Evolutionary conservation across 2,888 invertebrate genomes (phyloP).

Genomic region (Spodoptera exigua): DNA sequence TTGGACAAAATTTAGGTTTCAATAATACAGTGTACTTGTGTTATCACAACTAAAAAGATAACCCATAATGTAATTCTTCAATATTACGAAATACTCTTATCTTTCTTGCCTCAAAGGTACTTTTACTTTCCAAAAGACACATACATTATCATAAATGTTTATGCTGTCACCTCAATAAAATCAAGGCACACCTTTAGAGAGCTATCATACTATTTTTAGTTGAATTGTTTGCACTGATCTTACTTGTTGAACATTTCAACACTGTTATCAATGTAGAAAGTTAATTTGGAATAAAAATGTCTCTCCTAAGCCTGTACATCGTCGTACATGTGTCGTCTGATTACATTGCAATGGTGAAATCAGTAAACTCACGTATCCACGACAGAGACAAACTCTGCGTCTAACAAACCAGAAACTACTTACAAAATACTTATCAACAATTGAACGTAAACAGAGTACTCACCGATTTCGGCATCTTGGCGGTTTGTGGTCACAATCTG

Average conservation of each 20-base stretch:
- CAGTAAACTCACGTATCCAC: slow-evolving; percentile 73
- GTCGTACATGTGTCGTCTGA: slow-evolving; percentile 70
- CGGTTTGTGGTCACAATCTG: slow-evolving; percentile 87
- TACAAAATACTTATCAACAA: slow-evolving; percentile 43
- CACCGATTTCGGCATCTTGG: slow-evolving; percentile 91
- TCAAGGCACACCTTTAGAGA: slow-evolving; percentile 15
- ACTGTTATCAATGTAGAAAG: slow-evolving; percentile 41
- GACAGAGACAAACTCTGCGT: slow-evolving; percentile 28
- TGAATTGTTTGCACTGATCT: slow-evolving; percentile 14
- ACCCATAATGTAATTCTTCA: slow-evolving; percentile 40
- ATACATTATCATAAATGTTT: slow-evolving; percentile 35
- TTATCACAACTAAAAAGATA: slow-evolving; percentile 55
- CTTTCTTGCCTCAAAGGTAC: slow-evolving; percentile 33
- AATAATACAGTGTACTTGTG: slow-evolving; percentile 36
- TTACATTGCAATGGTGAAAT: slow-evolving; percentile 84
- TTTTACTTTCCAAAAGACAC: slow-evolving; percentile 52
- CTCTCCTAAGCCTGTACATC: slow-evolving; percentile 61
- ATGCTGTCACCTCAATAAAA: slow-evolving; percentile 35
- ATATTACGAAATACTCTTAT: slow-evolving; percentile 53
- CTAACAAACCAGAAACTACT: slow-evolving; percentile 16
- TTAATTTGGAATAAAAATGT: slow-evolving; percentile 44
- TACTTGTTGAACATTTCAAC: slow-evolving; percentile 16
- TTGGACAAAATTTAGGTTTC: slow-evolving; percentile 30
- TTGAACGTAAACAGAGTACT: slow-evolving; percentile 73
- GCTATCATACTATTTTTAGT: slow-evolving; percentile 3